Evolutionary conservation across 92 coral and sea anemone genomes (phyloP).

Genomic region (Parazoanthus darwini): DNA sequence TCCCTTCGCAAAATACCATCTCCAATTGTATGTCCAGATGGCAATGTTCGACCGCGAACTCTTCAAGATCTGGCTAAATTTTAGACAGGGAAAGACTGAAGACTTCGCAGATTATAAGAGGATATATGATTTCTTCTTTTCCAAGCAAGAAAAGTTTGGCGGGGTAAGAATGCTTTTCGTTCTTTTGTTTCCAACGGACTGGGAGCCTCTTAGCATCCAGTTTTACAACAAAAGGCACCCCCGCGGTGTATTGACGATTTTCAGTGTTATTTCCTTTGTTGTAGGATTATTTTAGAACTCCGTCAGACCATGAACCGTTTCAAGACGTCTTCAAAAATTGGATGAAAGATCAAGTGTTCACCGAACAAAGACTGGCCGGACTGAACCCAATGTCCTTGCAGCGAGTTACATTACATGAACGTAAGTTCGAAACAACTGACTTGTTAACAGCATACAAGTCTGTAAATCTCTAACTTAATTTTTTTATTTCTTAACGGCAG

Average conservation of each 20-base stretch:
- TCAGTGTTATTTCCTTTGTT: no score
- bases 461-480: background rate
- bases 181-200: background rate
- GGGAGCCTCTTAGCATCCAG: no score
- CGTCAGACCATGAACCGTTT: slow-evolving; percentile 33
- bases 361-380: slow-evolving; percentile 32
- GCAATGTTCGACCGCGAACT: slow-evolving; percentile 14
- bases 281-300: slow-evolving; percentile 22
- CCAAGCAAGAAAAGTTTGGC: slow-evolving; percentile 27
- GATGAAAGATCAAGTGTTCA: slow-evolving; percentile 39
- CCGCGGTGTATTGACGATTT: no score
- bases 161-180: slow-evolving; percentile 12
- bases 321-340: slow-evolving; percentile 16
- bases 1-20: slow-evolving; percentile 19
- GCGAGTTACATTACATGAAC: background rate
- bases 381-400: slow-evolving; percentile 28
- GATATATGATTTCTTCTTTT: slow-evolving; percentile 29
- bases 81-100: background rate
- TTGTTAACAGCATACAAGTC: background rate
- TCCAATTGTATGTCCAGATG: slow-evolving; percentile 19
- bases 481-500: no score
- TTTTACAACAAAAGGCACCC: no score
- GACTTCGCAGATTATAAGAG: slow-evolving; percentile 4
- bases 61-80: slow-evolving; percentile 4
- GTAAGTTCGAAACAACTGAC: background rate